Evolutionary conservation across 1,140 invertebrate species (phyloP).

Genomic region (Schlechtendalia chinensis): DNA sequence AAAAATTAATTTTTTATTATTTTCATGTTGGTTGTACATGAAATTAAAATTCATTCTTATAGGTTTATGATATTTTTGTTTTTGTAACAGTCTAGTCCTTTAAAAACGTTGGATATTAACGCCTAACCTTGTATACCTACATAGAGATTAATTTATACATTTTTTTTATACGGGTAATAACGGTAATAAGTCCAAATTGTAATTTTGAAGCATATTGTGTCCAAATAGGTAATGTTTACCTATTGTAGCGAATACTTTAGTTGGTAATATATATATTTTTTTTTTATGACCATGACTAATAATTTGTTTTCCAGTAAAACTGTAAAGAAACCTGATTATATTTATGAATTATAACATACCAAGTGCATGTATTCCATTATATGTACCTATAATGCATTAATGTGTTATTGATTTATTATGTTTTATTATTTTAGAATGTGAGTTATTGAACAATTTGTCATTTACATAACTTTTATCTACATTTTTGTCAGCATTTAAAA

Average conservation of each 20-base stretch:
- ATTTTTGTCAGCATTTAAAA: background rate
- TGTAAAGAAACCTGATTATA: background rate
- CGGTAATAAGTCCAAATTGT: background rate
- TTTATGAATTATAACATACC: background rate
- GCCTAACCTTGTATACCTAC: too few relatives aligned
- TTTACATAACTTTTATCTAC: background rate
- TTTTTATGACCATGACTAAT: background rate
- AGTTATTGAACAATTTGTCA: slow-evolving; percentile 3
- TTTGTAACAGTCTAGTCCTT: slow-evolving; percentile 37
- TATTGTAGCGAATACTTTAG: background rate
- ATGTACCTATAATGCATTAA: too few relatives aligned
- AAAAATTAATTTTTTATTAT: slow-evolving; percentile 6
- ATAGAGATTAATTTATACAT: background rate
- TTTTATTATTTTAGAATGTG: background rate
- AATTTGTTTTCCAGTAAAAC: background rate
- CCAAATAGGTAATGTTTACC: background rate
- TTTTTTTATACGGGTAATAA: background rate
- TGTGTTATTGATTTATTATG: background rate
- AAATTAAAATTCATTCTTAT: slow-evolving; percentile 28
- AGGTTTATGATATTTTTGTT: slow-evolving; percentile 16
- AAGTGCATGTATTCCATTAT: background rate
- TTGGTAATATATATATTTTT: background rate
- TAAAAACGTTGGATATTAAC: background rate
- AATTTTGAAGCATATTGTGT: slow-evolving; percentile 7
- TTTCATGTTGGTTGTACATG: slow-evolving; percentile 13